Percentiles rank a stretch among this genome's conserved stretches.
phyloP scores from a whole-genome alignment of 2,797 vertebrate genomes.

The Cephalopachus bancanus region DNA sequence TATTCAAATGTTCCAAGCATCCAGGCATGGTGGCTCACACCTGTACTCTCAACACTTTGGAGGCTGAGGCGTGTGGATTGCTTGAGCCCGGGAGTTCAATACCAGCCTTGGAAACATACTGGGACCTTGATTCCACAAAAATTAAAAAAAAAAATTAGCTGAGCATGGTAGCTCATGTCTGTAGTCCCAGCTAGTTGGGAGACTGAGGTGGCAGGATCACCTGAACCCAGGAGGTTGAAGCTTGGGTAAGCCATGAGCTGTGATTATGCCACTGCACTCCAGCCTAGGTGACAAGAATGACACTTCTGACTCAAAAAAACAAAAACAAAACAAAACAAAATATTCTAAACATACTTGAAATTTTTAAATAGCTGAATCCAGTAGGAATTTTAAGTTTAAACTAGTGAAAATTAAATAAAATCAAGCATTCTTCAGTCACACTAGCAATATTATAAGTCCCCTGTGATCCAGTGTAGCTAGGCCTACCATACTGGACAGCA shows the following conservation, averaged over 20 bases:
- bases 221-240: neutral
- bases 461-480: accelerated
- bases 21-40: neutral
- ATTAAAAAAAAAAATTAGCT: neutral
- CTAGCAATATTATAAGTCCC: neutral
- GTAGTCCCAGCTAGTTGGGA: neutral
- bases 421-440: neutral
- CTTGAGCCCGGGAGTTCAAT: neutral
- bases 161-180: neutral
- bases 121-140: neutral
- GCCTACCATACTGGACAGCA: neutral
- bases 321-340: neutral
- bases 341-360: neutral
- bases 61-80: neutral
- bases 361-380: neutral
- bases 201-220: neutral
- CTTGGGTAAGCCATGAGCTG: neutral
- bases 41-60: neutral
- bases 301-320: neutral
- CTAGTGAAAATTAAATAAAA: slow-evolving; percentile 45
- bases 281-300: neutral
- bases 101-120: neutral
- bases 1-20: neutral
- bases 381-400: neutral
- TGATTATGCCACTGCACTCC: neutral